Evolutionary conservation across 2,888 invertebrate species (phyloP).

Genomic region (Lasioglossum lativentre): DNA sequence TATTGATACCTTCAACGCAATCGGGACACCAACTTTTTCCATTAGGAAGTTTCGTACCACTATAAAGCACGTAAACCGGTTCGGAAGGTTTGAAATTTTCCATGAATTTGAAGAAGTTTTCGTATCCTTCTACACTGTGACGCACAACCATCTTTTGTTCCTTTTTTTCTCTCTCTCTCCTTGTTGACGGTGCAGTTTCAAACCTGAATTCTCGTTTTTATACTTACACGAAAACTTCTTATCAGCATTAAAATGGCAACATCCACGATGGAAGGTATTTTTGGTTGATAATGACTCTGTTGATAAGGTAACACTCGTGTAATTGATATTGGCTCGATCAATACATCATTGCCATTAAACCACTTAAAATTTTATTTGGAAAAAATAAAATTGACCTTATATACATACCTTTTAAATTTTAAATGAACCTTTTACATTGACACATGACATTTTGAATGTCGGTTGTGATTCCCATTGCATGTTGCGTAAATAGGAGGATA

Average conservation of each 20-base stretch:
- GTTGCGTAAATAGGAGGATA: not conserved
- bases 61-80: constrained; percentile 87
- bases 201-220: not conserved
- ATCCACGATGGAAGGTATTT: constrained; percentile 16
- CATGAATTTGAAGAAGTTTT: constrained; percentile 87
- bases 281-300: constrained; percentile 1
- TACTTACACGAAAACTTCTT: not conserved
- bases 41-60: constrained; percentile 87
- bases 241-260: constrained; percentile 30
- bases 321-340: not conserved
- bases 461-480: not conserved
- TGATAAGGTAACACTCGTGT: constrained; percentile 28
- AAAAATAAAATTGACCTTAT: not conserved
- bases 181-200: not conserved
- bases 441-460: not conserved
- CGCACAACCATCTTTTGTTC: constrained; percentile 83
- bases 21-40: constrained; percentile 96
- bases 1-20: constrained; percentile 90
- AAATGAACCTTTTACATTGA: not conserved
- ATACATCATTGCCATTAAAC: not conserved
- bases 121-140: constrained; percentile 87
- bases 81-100: constrained; percentile 85
- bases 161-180: not conserved
- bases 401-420: not conserved
- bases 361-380: not conserved